phyloP scores from a whole-genome alignment of 2,888 invertebrate species.

The Itoplectis maculator region DNA sequence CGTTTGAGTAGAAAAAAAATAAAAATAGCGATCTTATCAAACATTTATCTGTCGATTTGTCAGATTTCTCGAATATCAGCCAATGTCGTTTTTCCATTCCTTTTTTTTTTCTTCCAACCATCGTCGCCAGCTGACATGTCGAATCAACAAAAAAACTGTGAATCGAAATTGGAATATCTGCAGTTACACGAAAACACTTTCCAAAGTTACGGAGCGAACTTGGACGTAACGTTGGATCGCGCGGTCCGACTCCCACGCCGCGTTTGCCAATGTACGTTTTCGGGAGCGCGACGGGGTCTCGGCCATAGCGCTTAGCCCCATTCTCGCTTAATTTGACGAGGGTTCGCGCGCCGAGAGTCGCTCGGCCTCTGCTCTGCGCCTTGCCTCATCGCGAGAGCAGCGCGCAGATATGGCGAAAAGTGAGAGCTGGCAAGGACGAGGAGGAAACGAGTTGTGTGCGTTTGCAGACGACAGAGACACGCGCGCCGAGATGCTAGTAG shows the following conservation, averaged over 20 bases:
- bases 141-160: neutral
- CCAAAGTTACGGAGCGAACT: neutral
- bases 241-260: neutral
- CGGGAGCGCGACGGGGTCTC: slow-evolving; percentile 52
- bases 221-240: neutral
- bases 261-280: slow-evolving; percentile 71
- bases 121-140: too few relatives aligned
- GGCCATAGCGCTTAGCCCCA: slow-evolving; percentile 58
- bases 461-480: neutral
- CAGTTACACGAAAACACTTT: neutral
- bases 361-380: neutral
- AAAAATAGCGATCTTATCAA: too few relatives aligned
- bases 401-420: slow-evolving; percentile 18
- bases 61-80: too few relatives aligned
- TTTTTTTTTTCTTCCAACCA: too few relatives aligned
- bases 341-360: slow-evolving; percentile 49
- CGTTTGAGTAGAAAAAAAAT: too few relatives aligned
- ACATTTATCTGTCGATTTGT: too few relatives aligned
- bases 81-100: too few relatives aligned
- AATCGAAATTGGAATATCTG: neutral
- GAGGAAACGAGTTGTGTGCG: neutral
- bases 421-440: slow-evolving; percentile 4
- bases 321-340: slow-evolving; percentile 70
- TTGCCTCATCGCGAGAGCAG: too few relatives aligned
- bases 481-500: neutral